Evolutionary conservation across 2,113 vertebrate species (phyloP).

Genomic region (Bucco capensis): DNA sequence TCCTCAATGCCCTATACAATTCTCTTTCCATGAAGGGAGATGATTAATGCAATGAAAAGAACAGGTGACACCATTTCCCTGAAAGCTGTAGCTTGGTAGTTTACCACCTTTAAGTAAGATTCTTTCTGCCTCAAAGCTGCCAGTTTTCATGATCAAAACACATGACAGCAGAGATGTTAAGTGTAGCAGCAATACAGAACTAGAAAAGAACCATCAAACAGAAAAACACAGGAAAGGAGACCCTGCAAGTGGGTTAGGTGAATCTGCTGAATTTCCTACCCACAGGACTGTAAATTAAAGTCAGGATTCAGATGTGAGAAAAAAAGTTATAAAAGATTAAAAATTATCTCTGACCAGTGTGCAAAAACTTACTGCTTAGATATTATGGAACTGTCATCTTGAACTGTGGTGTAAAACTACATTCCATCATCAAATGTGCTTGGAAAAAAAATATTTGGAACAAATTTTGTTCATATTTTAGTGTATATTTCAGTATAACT

Average conservation of each 20-base stretch:
- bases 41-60: not conserved
- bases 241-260: not conserved
- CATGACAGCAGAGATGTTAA: not conserved
- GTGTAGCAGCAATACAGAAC: accelerated
- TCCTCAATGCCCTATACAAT: not conserved
- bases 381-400: not conserved
- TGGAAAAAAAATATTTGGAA: not conserved
- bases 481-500: not conserved
- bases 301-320: not conserved
- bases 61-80: not conserved
- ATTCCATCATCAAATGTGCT: not conserved
- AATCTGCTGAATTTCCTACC: not conserved
- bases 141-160: not conserved
- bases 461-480: not conserved
- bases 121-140: not conserved
- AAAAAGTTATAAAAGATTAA: not conserved
- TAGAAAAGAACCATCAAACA: not conserved
- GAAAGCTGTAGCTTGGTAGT: not conserved
- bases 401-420: not conserved
- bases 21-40: not conserved
- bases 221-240: not conserved
- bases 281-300: not conserved
- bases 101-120: not conserved
- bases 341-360: not conserved
- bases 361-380: not conserved